phyloP scores from a whole-genome alignment of 1,140 invertebrate genomes.

The Camponotus pennsylvanicus region DNA sequence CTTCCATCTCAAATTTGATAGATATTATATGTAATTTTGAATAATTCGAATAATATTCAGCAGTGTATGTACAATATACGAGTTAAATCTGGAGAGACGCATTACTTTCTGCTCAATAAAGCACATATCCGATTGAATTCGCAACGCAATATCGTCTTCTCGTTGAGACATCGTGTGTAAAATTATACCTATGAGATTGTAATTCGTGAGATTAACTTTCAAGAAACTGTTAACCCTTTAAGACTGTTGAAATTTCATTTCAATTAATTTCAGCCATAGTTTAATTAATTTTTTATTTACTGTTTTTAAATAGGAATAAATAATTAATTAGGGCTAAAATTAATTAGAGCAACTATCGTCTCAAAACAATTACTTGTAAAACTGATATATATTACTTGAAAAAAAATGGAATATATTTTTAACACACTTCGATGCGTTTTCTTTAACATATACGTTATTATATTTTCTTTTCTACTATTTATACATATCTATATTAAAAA shows the following conservation, averaged over 20 bases:
- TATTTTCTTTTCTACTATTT: neutral
- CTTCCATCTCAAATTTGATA: neutral
- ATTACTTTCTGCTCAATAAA: slow-evolving; percentile 38
- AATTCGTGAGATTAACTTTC: slow-evolving; percentile 23
- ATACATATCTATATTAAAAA: neutral
- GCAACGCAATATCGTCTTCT: neutral
- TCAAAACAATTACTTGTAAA: slow-evolving; percentile 44
- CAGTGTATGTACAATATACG: neutral
- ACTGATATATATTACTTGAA: slow-evolving; percentile 2
- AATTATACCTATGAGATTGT: slow-evolving; percentile 33
- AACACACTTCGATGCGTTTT: slow-evolving; percentile 6
- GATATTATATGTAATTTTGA: neutral
- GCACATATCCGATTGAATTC: slow-evolving; percentile 15
- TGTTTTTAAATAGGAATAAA: slow-evolving; percentile 32
- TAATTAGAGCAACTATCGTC: slow-evolving; percentile 1
- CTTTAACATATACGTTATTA: neutral
- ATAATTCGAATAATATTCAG: slow-evolving; percentile 28
- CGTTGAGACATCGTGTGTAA: neutral
- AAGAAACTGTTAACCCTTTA: slow-evolving; percentile 35
- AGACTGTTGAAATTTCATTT: neutral
- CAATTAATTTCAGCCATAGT: slow-evolving; percentile 29
- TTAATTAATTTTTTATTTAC: slow-evolving; percentile 42
- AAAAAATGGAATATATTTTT: slow-evolving; percentile 30
- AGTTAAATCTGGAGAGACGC: neutral
- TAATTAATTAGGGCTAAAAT: slow-evolving; percentile 32